Evolutionary conservation across 1,140 invertebrate species (phyloP), one percentile per base, ranked within the genome.

Genomic region (Pseudoatta argentina): DNA sequence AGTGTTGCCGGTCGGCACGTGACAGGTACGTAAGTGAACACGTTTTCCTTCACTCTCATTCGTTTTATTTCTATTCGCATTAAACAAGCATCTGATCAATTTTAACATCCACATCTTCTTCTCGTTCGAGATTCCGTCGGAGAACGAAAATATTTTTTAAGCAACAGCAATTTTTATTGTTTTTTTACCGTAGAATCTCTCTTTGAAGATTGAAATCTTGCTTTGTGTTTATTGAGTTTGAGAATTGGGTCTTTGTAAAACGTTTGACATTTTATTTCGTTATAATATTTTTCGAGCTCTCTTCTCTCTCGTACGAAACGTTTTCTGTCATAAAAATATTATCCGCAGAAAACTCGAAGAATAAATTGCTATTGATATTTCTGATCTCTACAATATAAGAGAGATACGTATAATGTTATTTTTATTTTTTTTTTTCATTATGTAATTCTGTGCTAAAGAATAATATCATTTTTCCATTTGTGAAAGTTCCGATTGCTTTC

Each of bases 251-350:
- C 69, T 30, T 72, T 34, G 64, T 67, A 57, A 73, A 21, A 55
- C 16, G 12, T 57, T 73, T 73, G 71, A 57, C 27, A 34, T 73
- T 57, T 73, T 39, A 73, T 73, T 34, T 73, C 18, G 18, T 57
- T 73, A 30, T 21, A 73, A 57, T 34, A 73, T 55, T 34, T 73
- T 55, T 73, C 51, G 53, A 12, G 8, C 8, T 27, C 67, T 10
- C 16, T 72, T 51, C 30, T 34, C 30, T 55, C 30, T 55, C 2
- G 4, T n/a, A 72, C 4, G 27, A 55, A 72, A 30, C 18, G 34
- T 73, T 63, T 57, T 73, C n/a, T 8, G 1, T 21, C 34, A 14
- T n/a, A 18, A 57, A 73, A 57, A 21, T 34, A 57, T 55, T 55
- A 30, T 57, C 3, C 16, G 4, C 18, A 10, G 12, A 14, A 57